Evolutionary conservation across 2,113 vertebrate species (phyloP).

Genomic region (Pluvialis apricaria): DNA sequence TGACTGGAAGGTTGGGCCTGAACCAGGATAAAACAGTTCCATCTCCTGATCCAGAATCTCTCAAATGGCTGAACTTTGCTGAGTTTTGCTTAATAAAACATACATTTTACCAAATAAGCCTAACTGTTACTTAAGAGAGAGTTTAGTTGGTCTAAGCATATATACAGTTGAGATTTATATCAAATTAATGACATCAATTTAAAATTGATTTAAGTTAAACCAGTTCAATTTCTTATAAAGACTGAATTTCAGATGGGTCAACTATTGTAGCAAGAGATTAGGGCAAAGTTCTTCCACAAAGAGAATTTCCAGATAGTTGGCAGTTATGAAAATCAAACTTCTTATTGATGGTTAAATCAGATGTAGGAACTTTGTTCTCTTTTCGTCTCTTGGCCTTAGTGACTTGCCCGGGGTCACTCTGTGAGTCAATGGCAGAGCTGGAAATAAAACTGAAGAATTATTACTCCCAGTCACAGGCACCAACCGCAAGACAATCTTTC

Average conservation of each 20-base stretch:
- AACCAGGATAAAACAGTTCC: background rate
- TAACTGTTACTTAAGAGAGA: background rate
- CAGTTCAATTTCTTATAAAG: background rate
- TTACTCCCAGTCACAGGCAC: slow-evolving; percentile 11
- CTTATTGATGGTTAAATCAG: background rate
- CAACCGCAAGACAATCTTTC: slow-evolving; percentile 24
- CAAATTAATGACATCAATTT: background rate
- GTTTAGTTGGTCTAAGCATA: background rate
- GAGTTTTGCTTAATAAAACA: background rate
- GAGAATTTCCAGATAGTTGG: background rate
- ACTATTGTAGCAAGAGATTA: background rate
- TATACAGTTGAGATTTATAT: background rate
- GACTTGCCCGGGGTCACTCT: background rate
- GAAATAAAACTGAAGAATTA: slow-evolving; percentile 50
- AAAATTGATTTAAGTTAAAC: background rate
- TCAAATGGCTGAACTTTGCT: background rate
- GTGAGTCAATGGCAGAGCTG: background rate
- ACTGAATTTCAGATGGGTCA: background rate
- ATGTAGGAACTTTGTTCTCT: background rate
- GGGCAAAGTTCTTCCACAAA: background rate
- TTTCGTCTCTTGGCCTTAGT: background rate
- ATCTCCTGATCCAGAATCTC: background rate
- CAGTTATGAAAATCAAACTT: background rate
- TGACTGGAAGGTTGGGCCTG: background rate
- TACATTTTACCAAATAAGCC: background rate